Evolutionary conservation across 2,888 invertebrate species (phyloP).

Genomic region (Stenichneumon culpator): DNA sequence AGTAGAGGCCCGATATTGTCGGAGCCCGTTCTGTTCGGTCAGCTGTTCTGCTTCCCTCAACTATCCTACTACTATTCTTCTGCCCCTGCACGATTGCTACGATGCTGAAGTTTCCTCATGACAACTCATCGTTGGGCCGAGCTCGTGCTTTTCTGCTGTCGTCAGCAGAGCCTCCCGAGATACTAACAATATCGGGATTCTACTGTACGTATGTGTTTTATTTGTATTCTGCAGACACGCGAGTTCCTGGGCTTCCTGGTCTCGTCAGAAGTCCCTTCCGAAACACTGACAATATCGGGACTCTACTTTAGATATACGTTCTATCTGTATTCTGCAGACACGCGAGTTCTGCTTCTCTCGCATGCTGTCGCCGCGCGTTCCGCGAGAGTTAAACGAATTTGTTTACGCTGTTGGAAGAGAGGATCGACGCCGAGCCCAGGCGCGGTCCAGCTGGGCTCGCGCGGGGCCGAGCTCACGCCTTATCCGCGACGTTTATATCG

Average conservation of each 20-base stretch:
- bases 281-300: background rate
- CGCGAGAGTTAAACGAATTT: constrained; percentile 49
- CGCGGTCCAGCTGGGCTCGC: constrained; percentile 27
- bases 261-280: too few relatives aligned
- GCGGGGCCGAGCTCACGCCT: constrained; percentile 35
- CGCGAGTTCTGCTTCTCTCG: background rate
- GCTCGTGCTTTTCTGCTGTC: too few relatives aligned
- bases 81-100: too few relatives aligned
- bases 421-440: constrained; percentile 36
- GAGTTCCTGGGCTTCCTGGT: background rate
- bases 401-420: constrained; percentile 54
- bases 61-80: too few relatives aligned
- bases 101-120: too few relatives aligned
- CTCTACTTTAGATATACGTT: background rate
- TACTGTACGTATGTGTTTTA: background rate
- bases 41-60: too few relatives aligned
- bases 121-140: too few relatives aligned
- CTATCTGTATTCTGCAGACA: background rate
- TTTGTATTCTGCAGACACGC: background rate
- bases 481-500: constrained; percentile 54
- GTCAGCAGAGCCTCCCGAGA: too few relatives aligned
- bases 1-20: background rate
- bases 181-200: background rate
- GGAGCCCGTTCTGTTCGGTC: background rate
- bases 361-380: constrained; percentile 6